Evolutionary conservation across 2,888 invertebrate species (phyloP).

Genomic region (Cheilosia pagana): DNA sequence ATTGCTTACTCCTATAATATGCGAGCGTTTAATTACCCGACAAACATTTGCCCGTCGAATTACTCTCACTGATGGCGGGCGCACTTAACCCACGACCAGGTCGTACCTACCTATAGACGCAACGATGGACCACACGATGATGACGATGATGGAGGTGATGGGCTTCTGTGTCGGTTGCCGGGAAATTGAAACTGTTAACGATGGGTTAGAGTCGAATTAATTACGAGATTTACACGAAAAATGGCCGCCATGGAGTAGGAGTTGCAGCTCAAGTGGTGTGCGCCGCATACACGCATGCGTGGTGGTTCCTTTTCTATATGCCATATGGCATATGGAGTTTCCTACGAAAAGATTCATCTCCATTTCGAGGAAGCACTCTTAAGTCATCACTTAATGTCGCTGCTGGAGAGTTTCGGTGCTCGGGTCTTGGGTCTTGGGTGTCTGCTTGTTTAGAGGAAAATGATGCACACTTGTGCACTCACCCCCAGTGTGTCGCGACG

Average conservation of each 20-base stretch:
- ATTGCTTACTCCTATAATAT: slow-evolving; percentile 42
- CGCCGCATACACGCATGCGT: slow-evolving; percentile 4
- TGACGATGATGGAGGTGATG: slow-evolving; percentile 55
- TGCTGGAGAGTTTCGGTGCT: slow-evolving; percentile 64
- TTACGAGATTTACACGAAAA: slow-evolving; percentile 65
- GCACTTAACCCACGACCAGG: slow-evolving; percentile 68
- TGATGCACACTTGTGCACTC: slow-evolving; percentile 46
- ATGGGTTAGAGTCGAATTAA: slow-evolving; percentile 66
- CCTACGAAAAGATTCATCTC: slow-evolving; percentile 72
- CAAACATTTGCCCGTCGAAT: slow-evolving; percentile 39
- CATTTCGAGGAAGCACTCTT: slow-evolving; percentile 73
- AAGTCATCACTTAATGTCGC: slow-evolving; percentile 75
- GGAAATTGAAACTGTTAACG: slow-evolving; percentile 73
- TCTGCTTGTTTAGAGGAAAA: slow-evolving; percentile 52
- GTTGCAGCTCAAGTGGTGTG: slow-evolving; percentile 14
- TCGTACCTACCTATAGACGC: slow-evolving; percentile 28
- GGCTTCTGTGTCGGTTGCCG: slow-evolving; percentile 70
- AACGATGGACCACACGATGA: slow-evolving; percentile 36
- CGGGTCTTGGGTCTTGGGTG: slow-evolving; percentile 29
- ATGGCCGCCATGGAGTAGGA: slow-evolving; percentile 59
- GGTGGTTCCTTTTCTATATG: slow-evolving; percentile 37
- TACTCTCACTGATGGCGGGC: slow-evolving; percentile 7
- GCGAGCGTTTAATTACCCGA: slow-evolving; percentile 70
- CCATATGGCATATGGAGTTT: slow-evolving; percentile 64
- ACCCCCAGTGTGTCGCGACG: slow-evolving; percentile 72